phyloP scores from a whole-genome alignment of 2,888 invertebrate genomes.

The Drosophila prolongata region DNA sequence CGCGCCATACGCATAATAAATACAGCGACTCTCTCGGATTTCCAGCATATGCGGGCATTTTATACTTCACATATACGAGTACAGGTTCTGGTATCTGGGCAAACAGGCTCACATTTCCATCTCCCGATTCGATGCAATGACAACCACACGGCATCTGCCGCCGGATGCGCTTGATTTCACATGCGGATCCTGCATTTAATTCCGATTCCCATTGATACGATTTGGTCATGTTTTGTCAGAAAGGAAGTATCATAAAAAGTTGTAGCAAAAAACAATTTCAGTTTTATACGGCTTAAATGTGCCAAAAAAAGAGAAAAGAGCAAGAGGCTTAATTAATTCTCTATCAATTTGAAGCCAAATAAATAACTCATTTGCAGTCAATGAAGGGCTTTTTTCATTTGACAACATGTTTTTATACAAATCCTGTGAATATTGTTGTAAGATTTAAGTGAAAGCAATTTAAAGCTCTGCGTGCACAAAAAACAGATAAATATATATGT shows the following conservation, averaged over 20 bases:
- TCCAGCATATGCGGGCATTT: slow-evolving; percentile 17
- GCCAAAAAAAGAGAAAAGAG: not conserved
- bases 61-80: slow-evolving; percentile 1
- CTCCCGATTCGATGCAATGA: slow-evolving; percentile 54
- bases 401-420: not conserved
- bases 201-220: slow-evolving; percentile 18
- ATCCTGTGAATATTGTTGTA: not conserved
- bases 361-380: not conserved
- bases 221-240: slow-evolving; percentile 28
- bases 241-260: slow-evolving; percentile 7
- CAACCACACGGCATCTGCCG: slow-evolving; percentile 68
- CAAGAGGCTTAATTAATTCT: not conserved
- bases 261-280: not conserved
- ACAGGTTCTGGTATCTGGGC: slow-evolving; percentile 28
- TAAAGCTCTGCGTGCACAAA: too few species aligned
- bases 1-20: slow-evolving; percentile 19
- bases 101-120: slow-evolving; percentile 53
- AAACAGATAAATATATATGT: not conserved
- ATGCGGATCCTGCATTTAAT: slow-evolving; percentile 26
- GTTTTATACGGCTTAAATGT: not conserved
- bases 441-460: too few species aligned
- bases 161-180: slow-evolving; percentile 70
- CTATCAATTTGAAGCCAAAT: not conserved
- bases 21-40: not conserved
- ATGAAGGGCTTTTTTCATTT: not conserved